Conservation (phyloP, 1,140 invertebrate genomes). For the Megalonaias nervosa region DNA sequence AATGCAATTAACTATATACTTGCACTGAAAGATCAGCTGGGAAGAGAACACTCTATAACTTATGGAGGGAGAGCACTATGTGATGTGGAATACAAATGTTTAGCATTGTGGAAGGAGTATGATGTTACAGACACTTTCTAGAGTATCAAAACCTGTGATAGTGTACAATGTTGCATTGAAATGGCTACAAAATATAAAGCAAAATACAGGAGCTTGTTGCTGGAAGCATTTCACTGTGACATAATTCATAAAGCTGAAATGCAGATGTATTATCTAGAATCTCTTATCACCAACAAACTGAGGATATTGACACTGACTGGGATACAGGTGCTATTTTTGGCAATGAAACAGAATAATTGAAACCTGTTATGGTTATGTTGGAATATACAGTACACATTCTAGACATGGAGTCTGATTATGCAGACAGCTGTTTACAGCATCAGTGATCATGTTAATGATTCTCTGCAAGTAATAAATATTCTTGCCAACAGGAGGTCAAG, state of each 20-base stretch:
- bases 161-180: slow-evolving; percentile 35
- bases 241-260: slow-evolving; percentile 28
- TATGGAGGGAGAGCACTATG: slow-evolving; percentile 42
- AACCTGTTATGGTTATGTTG: too few species aligned
- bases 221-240: slow-evolving; percentile 20
- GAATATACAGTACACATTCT: too few species aligned
- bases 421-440: too few species aligned
- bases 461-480: too few species aligned
- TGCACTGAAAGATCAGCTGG: slow-evolving; percentile 32
- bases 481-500: too few species aligned
- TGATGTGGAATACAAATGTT: slow-evolving; percentile 26
- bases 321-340: too few species aligned
- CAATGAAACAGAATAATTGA: too few species aligned
- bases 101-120: slow-evolving; percentile 38
- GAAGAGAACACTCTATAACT: slow-evolving; percentile 36
- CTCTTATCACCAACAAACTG: not conserved
- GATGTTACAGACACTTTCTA: slow-evolving; percentile 27
- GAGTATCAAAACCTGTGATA: slow-evolving; percentile 4
- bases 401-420: too few species aligned
- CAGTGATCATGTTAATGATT: too few species aligned
- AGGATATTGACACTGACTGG: too few species aligned
- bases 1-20: slow-evolving; percentile 35
- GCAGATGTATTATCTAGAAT: slow-evolving; percentile 29
- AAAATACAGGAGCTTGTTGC: slow-evolving; percentile 19
- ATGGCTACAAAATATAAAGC: slow-evolving; percentile 26